Percentiles rank a stretch among this genome's conserved stretches.
Evolutionary conservation across 2,113 vertebrate species (phyloP).

Genomic region (Sisor rabdophorus): DNA sequence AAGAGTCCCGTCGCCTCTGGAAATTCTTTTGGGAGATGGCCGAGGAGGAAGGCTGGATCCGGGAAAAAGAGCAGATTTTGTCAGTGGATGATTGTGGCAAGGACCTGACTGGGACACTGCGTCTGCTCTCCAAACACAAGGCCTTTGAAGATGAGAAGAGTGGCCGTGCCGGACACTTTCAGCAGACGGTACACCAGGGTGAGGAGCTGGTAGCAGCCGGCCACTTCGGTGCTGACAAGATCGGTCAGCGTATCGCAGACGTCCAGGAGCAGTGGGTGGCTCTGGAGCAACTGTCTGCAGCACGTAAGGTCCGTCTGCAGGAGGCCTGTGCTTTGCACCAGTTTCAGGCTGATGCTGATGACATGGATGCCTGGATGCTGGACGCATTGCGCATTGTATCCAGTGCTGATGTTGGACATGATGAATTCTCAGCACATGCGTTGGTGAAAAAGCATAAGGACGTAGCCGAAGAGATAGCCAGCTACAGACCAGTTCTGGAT

Average conservation of each 20-base stretch:
- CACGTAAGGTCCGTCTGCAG: slow-evolving; percentile 77
- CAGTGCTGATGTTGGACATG: slow-evolving; percentile 85
- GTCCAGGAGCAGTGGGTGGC: slow-evolving; percentile 87
- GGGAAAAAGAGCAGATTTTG: slow-evolving; percentile 93
- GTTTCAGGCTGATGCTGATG: slow-evolving; percentile 87
- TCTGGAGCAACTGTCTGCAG: slow-evolving; percentile 81
- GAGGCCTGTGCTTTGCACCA: slow-evolving; percentile 86
- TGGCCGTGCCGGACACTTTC: slow-evolving; percentile 81
- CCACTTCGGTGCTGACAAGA: slow-evolving; percentile 86
- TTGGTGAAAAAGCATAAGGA: slow-evolving; percentile 94
- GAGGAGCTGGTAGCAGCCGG: slow-evolving; percentile 82
- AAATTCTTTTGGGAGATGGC: slow-evolving; percentile 99
- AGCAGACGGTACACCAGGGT: slow-evolving; percentile 85
- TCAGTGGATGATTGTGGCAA: slow-evolving; percentile 85
- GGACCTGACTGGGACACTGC: slow-evolving; percentile 85
- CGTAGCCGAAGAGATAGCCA: slow-evolving; percentile 83
- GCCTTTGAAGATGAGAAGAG: slow-evolving; percentile 92
- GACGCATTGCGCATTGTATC: slow-evolving; percentile 91
- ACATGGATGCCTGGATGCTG: slow-evolving; percentile 89
- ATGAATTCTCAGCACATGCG: slow-evolving; percentile 93
- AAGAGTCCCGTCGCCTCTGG: slow-evolving; percentile 93
- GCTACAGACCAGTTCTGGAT: slow-evolving; percentile 84
- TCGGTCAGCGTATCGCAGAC: slow-evolving; percentile 80
- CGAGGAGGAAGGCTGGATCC: slow-evolving; percentile 94
- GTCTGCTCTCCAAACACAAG: slow-evolving; percentile 87